Evolutionary conservation across 2,888 invertebrate species (phyloP), one percentile per base, ranked within the genome.

Genomic region (Drosophila kanekoi): DNA sequence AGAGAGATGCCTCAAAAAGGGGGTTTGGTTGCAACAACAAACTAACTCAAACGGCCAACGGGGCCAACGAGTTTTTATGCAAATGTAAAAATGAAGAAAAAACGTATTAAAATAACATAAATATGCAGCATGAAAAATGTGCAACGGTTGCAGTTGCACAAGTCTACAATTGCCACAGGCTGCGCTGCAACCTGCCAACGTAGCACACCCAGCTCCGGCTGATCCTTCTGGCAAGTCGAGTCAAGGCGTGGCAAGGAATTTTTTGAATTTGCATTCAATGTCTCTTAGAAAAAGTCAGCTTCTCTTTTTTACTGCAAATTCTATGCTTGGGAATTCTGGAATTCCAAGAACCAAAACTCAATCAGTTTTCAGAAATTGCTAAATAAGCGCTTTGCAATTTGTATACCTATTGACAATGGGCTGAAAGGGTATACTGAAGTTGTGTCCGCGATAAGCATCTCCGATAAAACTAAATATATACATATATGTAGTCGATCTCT

Each of bases 71-170:
- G 75, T 76, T 68, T 69, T 67, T 68, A 78, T 77, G 78, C 77
- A 78, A 77, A 78, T 76, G 60, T 64, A 52, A 56, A 13, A 8
- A 28, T 28, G 8, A 28, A 8, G 2, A 8, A 23, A 23, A 28
- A 28, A 28, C 28, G 8, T 64, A 74, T 79, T 76, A 73, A 80
- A 72, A 68, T 66, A 67, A 67, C 70, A 77, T 74, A 78, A 68
- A 80, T 80, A 66, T 72, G 66, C 63, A 43, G 75, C 75, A 75
- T 75, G 66, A 63, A 75, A 72, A 77, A 77, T 79, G 68, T 75
- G 75, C 77, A 77, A 72, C 75, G 64, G 74, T 78, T 71, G 72
- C 78, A 74, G 61, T 74, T 69, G 65, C 60, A 61, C 45, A 16
- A 41, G 18, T 43, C 40, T 33, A 56, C 37, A 37, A 49, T 28